These are phyloP conservation scores for Brachyrhaphis roseni DNA, from an alignment of 2,797 vertebrate genomes.

Conservation along the genomic window DNA sequence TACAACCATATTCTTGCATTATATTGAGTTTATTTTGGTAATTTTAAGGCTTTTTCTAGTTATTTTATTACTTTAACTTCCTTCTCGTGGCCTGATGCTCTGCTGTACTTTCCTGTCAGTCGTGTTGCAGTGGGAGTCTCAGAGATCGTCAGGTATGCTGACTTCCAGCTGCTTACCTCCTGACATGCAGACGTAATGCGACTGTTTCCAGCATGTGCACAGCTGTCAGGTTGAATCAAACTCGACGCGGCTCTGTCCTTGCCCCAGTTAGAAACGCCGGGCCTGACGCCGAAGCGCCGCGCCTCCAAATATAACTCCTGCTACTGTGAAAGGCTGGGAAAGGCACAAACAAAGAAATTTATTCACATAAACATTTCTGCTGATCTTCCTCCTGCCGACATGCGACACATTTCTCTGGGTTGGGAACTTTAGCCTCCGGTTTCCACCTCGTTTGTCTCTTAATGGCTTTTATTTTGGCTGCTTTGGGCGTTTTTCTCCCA, in stretches of 20 bases:
- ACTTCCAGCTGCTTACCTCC: conserved; percentile 51
- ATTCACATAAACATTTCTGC: background rate
- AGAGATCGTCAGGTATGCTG: conserved; percentile 48
- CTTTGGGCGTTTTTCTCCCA: conserved; percentile 14
- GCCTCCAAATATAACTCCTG: conserved; percentile 70
- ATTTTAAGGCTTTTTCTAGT: no score
- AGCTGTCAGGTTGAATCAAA: conserved; percentile 72
- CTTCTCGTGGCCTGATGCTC: no score
- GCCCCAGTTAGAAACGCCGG: conserved; percentile 59
- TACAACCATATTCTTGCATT: no score
- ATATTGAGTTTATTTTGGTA: no score
- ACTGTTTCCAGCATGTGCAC: conserved; percentile 57
- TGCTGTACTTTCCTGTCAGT: background rate
- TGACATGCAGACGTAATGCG: conserved; percentile 57
- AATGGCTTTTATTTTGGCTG: conserved; percentile 15
- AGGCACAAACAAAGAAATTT: conserved; percentile 37
- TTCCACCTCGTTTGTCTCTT: conserved; percentile 26
- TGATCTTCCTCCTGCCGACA: conserved; percentile 31
- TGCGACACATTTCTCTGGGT: background rate
- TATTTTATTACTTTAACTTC: no score
- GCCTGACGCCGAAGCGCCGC: conserved; percentile 40
- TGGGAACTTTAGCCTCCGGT: background rate
- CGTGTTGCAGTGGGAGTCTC: conserved; percentile 10
- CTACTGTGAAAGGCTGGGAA: conserved; percentile 65
- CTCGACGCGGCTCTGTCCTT: conserved; percentile 54